Evolutionary conservation across 2,113 vertebrate species (phyloP), one percentile per base, ranked within the genome.

Genomic region (Eidolon helvum): DNA sequence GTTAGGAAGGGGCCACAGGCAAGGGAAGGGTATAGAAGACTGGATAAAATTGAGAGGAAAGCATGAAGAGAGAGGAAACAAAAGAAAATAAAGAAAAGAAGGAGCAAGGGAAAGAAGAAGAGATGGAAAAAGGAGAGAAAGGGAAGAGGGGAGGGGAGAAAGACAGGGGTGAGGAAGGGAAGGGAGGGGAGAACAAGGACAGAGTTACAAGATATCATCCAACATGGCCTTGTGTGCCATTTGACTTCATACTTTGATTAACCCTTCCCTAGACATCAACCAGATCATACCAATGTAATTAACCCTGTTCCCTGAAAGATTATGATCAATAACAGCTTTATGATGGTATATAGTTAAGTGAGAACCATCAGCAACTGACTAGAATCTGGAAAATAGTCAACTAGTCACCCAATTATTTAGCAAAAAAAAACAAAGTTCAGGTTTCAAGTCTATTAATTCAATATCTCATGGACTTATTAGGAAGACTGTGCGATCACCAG

Each of bases 221-320:
- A 28, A 10, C 35, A 71, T 35, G 75, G 88, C 53, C 85, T 61
- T 35, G 18, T 59, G 88, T 68, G 59, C 61, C 35, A 24, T 79
- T 92, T 92, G 74, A 61, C 87, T 53, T 68, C 14, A 33, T n/a
- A 22, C 19, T 72, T 69, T 43, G 33, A 21, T 33, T 50, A 74
- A 80, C n/a, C 87, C 55, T 69, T 90, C 59, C 69, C 79, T 84
- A 80, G 38, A 75, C 28, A 38, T 35, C 69, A 87, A 61, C 66
- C 43, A 91, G 74, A 85, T 90, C 63, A 30, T 45, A 88, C 65
- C 71, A 66, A n/a, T 30, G 21, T 38, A 78, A 91, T 21, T 71
- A 88, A 87, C 59, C 66, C 22, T 92, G 74, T 72, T 93, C 50
- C 85, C 43, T 72, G 26, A 77, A 71, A 96, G 30, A 85, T 85